A percentile compares a stretch with the other conserved stretches of the same genome.
These are phyloP conservation scores for Calidris pygmaea DNA, from an alignment of 2,113 vertebrate species.

Conservation along the genomic window DNA sequence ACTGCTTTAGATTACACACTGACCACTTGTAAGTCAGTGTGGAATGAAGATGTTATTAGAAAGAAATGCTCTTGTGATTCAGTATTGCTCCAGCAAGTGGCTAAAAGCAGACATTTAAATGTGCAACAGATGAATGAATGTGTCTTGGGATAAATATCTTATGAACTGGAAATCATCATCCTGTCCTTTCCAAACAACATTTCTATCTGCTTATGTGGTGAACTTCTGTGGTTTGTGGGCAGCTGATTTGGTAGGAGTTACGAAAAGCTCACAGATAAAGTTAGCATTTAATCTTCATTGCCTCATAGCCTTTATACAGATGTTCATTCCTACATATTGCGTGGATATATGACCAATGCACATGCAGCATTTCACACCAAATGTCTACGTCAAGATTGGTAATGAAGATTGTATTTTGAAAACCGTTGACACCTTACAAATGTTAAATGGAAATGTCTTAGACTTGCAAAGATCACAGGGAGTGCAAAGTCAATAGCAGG, in stretches of 20 bases:
- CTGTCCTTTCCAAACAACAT: conserved; percentile 50
- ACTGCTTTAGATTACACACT: conserved; percentile 56
- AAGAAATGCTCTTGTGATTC: conserved; percentile 46
- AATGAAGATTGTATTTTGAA: neutral
- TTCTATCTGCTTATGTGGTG: conserved; percentile 58
- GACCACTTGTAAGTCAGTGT: conserved; percentile 13
- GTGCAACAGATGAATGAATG: conserved; percentile 60
- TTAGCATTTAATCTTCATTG: conserved; percentile 43
- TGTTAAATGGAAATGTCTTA: neutral
- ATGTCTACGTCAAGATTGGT: neutral
- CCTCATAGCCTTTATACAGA: conserved; percentile 1
- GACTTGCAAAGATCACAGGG: neutral
- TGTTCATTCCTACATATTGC: neutral
- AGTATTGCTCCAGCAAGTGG: conserved; percentile 36
- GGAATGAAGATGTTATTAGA: conserved; percentile 54
- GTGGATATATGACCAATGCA: neutral
- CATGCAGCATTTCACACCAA: neutral
- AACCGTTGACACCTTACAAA: neutral
- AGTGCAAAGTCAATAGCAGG: neutral
- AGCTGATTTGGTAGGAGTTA: conserved; percentile 53
- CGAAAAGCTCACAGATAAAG: neutral
- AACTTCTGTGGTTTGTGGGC: conserved; percentile 59
- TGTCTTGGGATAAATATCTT: conserved; percentile 60
- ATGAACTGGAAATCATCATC: conserved; percentile 55
- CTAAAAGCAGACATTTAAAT: conserved; percentile 57